Evolutionary conservation across 2,797 vertebrate genomes (phyloP).

Genomic region (Typhlichthys subterraneus): DNA sequence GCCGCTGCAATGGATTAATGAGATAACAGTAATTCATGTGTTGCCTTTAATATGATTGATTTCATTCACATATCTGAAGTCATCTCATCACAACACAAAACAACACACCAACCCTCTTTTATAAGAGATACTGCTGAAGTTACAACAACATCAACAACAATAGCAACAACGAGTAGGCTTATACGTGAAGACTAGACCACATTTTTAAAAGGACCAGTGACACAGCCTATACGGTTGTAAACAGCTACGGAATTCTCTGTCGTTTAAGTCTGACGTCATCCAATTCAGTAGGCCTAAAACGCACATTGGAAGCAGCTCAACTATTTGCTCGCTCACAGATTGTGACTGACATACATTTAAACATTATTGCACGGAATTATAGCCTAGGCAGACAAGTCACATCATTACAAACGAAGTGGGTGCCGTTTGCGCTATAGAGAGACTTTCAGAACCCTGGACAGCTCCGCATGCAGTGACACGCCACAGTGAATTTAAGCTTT

Average conservation of each 20-base stretch:
- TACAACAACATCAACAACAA: conserved; percentile 45
- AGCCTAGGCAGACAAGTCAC: conserved; percentile 38
- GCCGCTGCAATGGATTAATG: conserved; percentile 21
- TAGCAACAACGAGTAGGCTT: conserved; percentile 49
- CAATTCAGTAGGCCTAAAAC: conserved; percentile 11
- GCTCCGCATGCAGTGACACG: conserved; percentile 51
- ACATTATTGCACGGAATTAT: conserved; percentile 70
- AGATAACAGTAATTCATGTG: conserved; percentile 21
- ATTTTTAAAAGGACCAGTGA: conserved; percentile 32
- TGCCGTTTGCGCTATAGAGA: conserved; percentile 4
- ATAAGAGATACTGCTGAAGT: conserved; percentile 44
- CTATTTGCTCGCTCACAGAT: conserved; percentile 34
- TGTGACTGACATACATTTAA: conserved; percentile 42
- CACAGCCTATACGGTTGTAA: conserved; percentile 41
- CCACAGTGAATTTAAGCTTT: neutral
- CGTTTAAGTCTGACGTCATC: conserved; percentile 17
- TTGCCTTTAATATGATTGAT: conserved; percentile 60
- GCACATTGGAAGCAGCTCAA: conserved; percentile 24
- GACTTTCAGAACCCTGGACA: conserved; percentile 58
- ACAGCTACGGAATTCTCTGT: conserved; percentile 36
- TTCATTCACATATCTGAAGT: conserved; percentile 52
- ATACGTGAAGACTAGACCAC: conserved; percentile 49
- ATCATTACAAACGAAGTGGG: conserved; percentile 32
- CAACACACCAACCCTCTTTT: conserved; percentile 56
- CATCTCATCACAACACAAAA: conserved; percentile 60